Base-by-base conservation (phyloP, 2,113 vertebrate species). In the Apus apus region DNA sequence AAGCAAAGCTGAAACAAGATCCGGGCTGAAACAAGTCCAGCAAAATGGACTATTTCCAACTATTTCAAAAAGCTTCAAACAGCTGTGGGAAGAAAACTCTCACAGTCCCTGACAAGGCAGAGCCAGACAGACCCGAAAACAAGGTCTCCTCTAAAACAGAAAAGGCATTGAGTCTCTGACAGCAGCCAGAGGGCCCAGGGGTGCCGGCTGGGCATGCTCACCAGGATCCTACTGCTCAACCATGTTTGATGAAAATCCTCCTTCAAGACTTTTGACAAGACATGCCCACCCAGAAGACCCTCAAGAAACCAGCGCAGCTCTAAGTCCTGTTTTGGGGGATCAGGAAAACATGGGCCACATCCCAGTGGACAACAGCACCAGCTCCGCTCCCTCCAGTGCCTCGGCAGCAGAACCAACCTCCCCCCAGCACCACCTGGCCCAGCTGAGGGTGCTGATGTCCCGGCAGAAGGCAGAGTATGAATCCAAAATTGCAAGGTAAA, bases 391-490 rank as follows among this genome's bases (percentile, higher is more conserved):
- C 66, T 12, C 43, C 5, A 3, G 87, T 2, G 67, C 70, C 14
- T 1, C 8, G 15, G 27, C 81, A 57, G 57, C 64, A 38, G 50
- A 61, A 13, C 32, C 82, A 17, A 6, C 11, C 57, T 76, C 34
- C 64, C 46, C 34, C 0, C 85, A 81, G 68, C 79, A 97, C 60
- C 87, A 96, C 57, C 96, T 98, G 76, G 97, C 96, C 15, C 83
- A 89, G 9, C 97, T 98, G 72, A 97, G 97, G 92, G 95, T 97
- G 94, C 98, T 98, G 90, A 98, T 98, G 92, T 71, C 87, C 83
- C 93, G 87, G 51, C 97, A 99, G 95, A 98, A 98, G 90, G 98
- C 97, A 6, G 98, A 98, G 74, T 98, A 98, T 0, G 87, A 98
- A 70, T 86, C 93, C 15, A 83, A 96, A 56, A 98, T 98, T 45